These are phyloP conservation scores for Agriopis aurantiaria DNA, from an alignment of 2,888 invertebrate species.

Conservation along the genomic window DNA sequence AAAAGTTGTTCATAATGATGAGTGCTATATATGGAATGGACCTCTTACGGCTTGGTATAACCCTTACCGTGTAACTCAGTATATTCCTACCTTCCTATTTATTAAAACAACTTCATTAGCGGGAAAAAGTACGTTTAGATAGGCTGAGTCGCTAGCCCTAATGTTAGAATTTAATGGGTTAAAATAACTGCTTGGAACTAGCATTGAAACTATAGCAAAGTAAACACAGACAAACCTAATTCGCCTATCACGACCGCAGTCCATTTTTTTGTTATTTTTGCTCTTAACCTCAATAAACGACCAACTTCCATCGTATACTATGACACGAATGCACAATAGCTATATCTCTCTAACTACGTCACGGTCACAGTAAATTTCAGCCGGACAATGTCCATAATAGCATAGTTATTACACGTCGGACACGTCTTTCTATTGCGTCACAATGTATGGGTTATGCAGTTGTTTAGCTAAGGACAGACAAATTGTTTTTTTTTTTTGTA, in stretches of 20 bases:
- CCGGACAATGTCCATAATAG: slow-evolving; percentile 41
- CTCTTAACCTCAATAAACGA: slow-evolving; percentile 21
- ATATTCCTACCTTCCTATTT: too few species aligned
- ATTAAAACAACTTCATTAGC: too few species aligned
- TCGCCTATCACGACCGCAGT: slow-evolving; percentile 14
- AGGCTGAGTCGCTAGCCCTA: too few species aligned
- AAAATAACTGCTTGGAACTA: slow-evolving; percentile 7
- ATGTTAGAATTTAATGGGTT: not conserved
- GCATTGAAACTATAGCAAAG: slow-evolving; percentile 2
- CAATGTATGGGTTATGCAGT: slow-evolving; percentile 26
- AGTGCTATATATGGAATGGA: too few species aligned
- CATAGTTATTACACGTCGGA: slow-evolving; percentile 34
- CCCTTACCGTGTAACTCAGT: too few species aligned
- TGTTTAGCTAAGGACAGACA: not conserved
- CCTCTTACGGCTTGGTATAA: too few species aligned
- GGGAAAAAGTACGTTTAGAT: too few species aligned
- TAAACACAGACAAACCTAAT: slow-evolving; percentile 12
- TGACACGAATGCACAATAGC: slow-evolving; percentile 21
- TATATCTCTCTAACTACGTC: slow-evolving; percentile 33
- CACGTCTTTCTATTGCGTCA: slow-evolving; percentile 33
- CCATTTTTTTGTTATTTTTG: slow-evolving; percentile 20
- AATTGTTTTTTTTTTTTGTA: not conserved
- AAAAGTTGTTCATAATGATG: too few species aligned
- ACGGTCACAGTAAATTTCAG: slow-evolving; percentile 41
- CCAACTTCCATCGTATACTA: slow-evolving; percentile 5